Conservation (phyloP, 2,797 vertebrate species). For the Halcyon leucocephala region DNA sequence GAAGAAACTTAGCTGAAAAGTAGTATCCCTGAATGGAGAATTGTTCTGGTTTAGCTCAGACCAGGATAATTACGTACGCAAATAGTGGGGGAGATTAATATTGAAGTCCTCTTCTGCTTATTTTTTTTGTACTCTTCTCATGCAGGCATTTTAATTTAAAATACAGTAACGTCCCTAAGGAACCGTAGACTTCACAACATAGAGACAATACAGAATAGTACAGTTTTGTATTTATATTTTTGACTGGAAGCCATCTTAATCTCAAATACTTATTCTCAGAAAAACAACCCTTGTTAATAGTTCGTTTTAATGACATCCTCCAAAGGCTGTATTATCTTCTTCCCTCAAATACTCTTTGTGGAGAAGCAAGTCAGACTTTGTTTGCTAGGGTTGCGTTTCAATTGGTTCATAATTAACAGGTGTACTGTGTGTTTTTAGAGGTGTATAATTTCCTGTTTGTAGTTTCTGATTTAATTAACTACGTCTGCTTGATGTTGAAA, state of each 20-base stretch:
- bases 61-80: neutral
- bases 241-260: neutral
- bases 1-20: neutral
- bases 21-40: neutral
- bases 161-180: neutral
- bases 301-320: neutral
- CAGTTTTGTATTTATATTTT: neutral
- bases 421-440: slow-evolving; percentile 25
- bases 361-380: neutral
- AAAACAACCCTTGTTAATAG: neutral
- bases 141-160: neutral
- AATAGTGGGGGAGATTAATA: neutral
- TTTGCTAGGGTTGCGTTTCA: slow-evolving; percentile 18
- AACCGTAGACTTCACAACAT: neutral
- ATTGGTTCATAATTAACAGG: slow-evolving; percentile 44
- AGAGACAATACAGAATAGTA: neutral
- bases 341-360: neutral
- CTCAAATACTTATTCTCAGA: neutral
- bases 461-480: slow-evolving; percentile 54
- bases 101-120: neutral
- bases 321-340: neutral
- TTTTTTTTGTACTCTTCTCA: neutral
- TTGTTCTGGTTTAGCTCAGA: neutral
- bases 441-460: slow-evolving; percentile 47
- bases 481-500: slow-evolving; percentile 10